Percentiles rank a stretch among this genome's conserved stretches.
These are phyloP conservation scores for Drosophila lacertosa DNA, from an alignment of 1,140 invertebrate species.

Conservation along the genomic window DNA sequence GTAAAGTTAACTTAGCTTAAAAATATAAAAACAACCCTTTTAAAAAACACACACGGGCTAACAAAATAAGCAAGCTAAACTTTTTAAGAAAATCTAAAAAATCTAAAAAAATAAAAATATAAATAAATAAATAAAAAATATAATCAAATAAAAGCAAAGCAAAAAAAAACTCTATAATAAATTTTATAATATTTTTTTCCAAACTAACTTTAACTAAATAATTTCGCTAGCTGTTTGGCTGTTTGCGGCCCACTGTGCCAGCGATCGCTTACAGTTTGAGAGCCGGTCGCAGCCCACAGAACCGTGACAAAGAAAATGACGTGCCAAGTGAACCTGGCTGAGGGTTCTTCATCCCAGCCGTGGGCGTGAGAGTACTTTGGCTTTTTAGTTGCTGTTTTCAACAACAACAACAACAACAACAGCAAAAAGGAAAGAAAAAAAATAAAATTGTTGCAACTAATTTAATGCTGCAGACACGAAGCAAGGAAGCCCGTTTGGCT, in stretches of 20 bases:
- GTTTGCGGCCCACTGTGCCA: constrained; percentile 6
- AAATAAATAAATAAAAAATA: too few relatives aligned
- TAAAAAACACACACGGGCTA: too few relatives aligned
- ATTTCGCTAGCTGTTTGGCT: background rate
- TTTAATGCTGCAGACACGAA: constrained; percentile 59
- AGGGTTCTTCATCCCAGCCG: constrained; percentile 41
- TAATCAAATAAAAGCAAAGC: too few relatives aligned
- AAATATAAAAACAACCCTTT: too few relatives aligned
- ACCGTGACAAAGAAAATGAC: constrained; percentile 44
- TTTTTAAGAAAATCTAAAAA: too few relatives aligned
- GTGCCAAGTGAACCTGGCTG: constrained; percentile 28
- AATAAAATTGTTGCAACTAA: constrained; percentile 72
- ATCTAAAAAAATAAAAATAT: too few relatives aligned
- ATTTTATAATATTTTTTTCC: background rate
- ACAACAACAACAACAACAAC: too few relatives aligned
- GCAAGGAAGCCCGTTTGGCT: too few relatives aligned
- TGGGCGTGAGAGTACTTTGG: constrained; percentile 65
- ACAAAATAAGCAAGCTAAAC: too few relatives aligned
- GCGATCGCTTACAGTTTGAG: constrained; percentile 29
- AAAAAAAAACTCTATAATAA: too few relatives aligned
- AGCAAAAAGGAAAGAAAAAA: too few relatives aligned
- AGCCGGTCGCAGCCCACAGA: constrained; percentile 23
- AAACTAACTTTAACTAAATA: background rate
- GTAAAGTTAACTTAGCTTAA: too few relatives aligned
- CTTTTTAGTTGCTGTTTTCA: constrained; percentile 28